Evolutionary conservation across 2,888 invertebrate genomes (phyloP), one percentile per base, ranked within the genome.

Genomic region (Ryuthela nishihirai): DNA sequence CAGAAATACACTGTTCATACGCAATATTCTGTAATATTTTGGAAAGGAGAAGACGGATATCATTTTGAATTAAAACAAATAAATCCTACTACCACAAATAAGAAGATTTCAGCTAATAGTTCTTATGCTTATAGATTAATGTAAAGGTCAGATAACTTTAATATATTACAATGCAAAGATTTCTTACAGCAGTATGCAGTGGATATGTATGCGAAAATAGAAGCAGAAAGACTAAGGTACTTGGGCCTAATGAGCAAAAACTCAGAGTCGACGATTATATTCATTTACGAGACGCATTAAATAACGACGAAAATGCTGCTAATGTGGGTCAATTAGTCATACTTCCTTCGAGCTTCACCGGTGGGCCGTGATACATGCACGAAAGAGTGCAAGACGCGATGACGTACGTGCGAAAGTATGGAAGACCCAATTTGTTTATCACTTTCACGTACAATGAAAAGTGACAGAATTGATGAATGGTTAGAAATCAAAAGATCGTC

Each of bases 151-250:
- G 20, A 52, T 42, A 41, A 48, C 20, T 53, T 52, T 24, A 67
- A 67, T 39, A 34, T 60, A n/a, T n/a, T n/a, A n/a, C n/a, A 12
- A 52, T 62, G 21, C 50, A 54, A 54, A 70, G 65, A 64, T 43
- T 61, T 73, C 4, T 70, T 69, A 36, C 69, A 70, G 40, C 72
- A 74, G 56, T 73, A 62, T 44, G 43, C 68, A 18, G 72, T 74
- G 17, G 73, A 75, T 58, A 67, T 69, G 68, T 74, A 71, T 65
- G 71, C 65, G 0, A 73, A 72, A 64, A 68, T 73, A 24, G 72
- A 74, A 63, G 67, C 66, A n/a, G 71, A 72, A 47, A 61, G 71
- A 7, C 59, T 74, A 21, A 39, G 62, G 4, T 74, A 52, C 49
- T 71, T 12, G 49, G 69, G 4, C 58, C 64, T 12, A 71, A 74